Evolutionary conservation across 2,797 vertebrate genomes (phyloP), one percentile per base, ranked within the genome.

Genomic region (Aselliscus stoliczkanus): DNA sequence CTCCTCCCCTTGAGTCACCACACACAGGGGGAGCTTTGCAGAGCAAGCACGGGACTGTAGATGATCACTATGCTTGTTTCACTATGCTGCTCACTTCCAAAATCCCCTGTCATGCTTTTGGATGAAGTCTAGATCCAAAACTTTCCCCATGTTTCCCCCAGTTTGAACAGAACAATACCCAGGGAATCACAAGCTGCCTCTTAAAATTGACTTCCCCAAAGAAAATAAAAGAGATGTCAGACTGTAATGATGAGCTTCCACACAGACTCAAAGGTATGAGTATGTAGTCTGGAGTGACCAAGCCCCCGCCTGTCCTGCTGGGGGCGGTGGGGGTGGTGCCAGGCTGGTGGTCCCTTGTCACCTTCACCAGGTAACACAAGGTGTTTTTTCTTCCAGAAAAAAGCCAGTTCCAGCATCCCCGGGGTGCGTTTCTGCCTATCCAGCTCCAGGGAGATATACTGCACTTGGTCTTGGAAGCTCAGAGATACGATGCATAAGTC

Each of bases 81-180:
- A 34, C 29, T 39, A 34, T 15, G 47, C 87, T 37, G 37, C 44
- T 79, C 76, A 52, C 80, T 88, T 95, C 94, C 92, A 97, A 97
- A 97, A 96, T 95, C 97, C 97, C 97, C 97, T 73, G 52, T 44
- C 81, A 93, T 72, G 89, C 64, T 80, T 56, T 29, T 67, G 34
- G 85, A 93, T 92, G 37, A 85, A 92, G 37, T 88, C 67, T 87
- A 69, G 67, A 82, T 95, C 90, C 94, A 13, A 56, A 96, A 97
- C 75, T 96, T 96, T 79, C 97, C 97, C 97, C 82, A 75, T 52
- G 12, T 88, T 88, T 93, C 56, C 90, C 95, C 90, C 20, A 27
- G 76, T 88, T 62, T 80, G 83, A 92, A 72, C 5, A 75, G 82
- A 96, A 88, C 58, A 92, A 82, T 88, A 84, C 76, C 80, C 89